Base-by-base conservation (phyloP, 2,888 invertebrate species). In the Apodemia duryi region DNA sequence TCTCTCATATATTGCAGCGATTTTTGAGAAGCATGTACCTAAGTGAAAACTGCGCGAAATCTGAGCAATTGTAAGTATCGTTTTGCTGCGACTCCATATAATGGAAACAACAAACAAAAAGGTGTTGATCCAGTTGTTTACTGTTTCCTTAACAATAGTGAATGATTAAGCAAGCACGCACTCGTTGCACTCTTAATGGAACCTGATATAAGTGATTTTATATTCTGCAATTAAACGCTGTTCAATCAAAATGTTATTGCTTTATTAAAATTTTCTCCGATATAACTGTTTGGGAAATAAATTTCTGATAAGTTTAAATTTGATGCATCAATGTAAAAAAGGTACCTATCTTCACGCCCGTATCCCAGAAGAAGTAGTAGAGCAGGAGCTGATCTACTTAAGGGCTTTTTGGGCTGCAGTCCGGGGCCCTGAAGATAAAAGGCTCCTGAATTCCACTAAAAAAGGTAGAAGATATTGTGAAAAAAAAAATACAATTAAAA, bases 101-200 rank as follows among this genome's bases (percentile, higher is more conserved):
- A 49, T 49, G 49, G n/a, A 49, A 49, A 49, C 49, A n/a, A 49
- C 49, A 49, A 49, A 49, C 49, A 49, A 49, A 21, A n/a, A 46
- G 49, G 49, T 49, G 49, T 43, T 43, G 43, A 43, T 43, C 43
- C 11, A 11, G 6, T 6, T 13, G 49, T 13, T 49, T n/a, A 49
- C 49, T n/a, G 49, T 49, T n/a, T 49, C 49, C n/a, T 49, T 49
- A n/a, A 49, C 49, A 49, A 49, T 49, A n/a, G 49, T n/a, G 49
- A 13, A 46, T 46, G 13, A n/a, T 49, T 49, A n/a, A 49, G 49
- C 49, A 49, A 49, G 49, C 49, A n/a, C 6, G n/a, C 49, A n/a
- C 43, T 43, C 2, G 43, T 43, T 43, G 35, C 35, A 35, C 35
- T 35, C 4, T 35, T 46, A 46, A 46, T 46, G 46, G 46, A 46